Evolutionary conservation across 2,888 invertebrate species (phyloP), one percentile per base, ranked within the genome.

Genomic region (Lymantria dispar): DNA sequence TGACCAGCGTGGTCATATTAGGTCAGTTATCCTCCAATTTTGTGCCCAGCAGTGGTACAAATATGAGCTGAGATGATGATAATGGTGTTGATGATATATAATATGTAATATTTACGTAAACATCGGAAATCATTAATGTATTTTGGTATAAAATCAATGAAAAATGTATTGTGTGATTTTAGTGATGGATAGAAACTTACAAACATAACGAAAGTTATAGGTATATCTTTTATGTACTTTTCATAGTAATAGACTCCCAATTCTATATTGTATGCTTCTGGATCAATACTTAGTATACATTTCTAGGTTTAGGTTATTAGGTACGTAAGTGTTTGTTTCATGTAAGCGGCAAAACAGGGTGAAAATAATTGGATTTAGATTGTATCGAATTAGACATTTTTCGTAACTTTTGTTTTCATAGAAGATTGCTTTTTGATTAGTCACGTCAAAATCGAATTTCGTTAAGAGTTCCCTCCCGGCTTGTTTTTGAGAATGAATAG

Each of bases 301-400:
- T 68, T 73, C 60, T 67, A 71, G 67, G 72, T 14, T 5, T n/a
- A n/a, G n/a, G 39, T 22, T 36, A 56, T 45, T 22, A 22, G 22
- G 22, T 22, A 51, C 45, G 56, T 30, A 52, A 45, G 50, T 62
- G 70, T 63, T 74, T 76, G 68, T 73, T 73, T 76, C 75, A 70
- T 76, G 77, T 68, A 74, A 70, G 71, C 72, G 75, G 78, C 47
- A 71, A 77, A 72, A 68, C 67, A 71, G 74, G 82, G 78, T 78
- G 76, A 74, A 71, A 73, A 85, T 89, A 89, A 89, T 89, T 87
- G 83, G 85, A 85, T 83, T 88, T 85, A 85, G 87, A 90, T 90
- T 87, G 84, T 83, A 83, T 81, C 78, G 76, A 83, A 86, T 89
- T 86, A 86, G 78, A 81, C 81, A 81, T 80, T 85, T 87, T 78